These are phyloP conservation scores for Gymnoscopelus microlampas DNA, from an alignment of 2,797 vertebrate genomes.

Conservation along the genomic window DNA sequence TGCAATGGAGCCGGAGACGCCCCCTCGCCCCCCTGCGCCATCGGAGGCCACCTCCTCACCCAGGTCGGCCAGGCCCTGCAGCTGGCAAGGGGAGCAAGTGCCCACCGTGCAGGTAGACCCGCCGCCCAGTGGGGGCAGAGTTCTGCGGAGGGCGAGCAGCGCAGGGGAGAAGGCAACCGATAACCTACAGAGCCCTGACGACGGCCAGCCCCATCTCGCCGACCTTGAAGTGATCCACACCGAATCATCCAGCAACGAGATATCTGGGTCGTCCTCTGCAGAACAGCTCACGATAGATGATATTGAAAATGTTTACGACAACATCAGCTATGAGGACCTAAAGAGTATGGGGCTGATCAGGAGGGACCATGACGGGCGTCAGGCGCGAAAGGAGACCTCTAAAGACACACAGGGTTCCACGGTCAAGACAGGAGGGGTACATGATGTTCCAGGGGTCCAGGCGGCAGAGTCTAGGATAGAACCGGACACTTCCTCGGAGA, in stretches of 20 bases:
- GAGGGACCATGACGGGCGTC: slow-evolving; percentile 77
- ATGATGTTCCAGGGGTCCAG: slow-evolving; percentile 41
- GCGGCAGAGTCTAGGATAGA: slow-evolving; percentile 69
- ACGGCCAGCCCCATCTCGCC: slow-evolving; percentile 38
- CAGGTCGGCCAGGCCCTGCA: slow-evolving; percentile 87
- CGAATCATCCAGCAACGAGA: slow-evolving; percentile 79
- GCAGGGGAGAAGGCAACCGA: slow-evolving; percentile 87
- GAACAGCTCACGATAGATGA: slow-evolving; percentile 92
- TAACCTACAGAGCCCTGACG: slow-evolving; percentile 52
- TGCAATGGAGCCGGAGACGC: slow-evolving; percentile 74
- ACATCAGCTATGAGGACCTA: slow-evolving; percentile 95
- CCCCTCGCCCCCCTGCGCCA: slow-evolving; percentile 47
- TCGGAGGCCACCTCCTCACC: slow-evolving; percentile 73
- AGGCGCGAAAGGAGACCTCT: slow-evolving; percentile 41
- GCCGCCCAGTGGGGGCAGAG: slow-evolving; percentile 71
- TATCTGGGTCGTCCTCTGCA: slow-evolving; percentile 85
- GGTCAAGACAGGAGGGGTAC: slow-evolving; percentile 37
- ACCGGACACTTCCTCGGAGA: slow-evolving; percentile 68
- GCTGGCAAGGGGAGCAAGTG: slow-evolving; percentile 91
- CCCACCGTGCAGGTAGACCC: slow-evolving; percentile 73
- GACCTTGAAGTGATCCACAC: slow-evolving; percentile 75
- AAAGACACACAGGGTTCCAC: slow-evolving; percentile 29
- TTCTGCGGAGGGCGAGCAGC: slow-evolving; percentile 91
- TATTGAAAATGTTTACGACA: slow-evolving; percentile 96
- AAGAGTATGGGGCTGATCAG: slow-evolving; percentile 91